A percentile compares a stretch with the other conserved stretches of the same genome.
Conservation (phyloP, 1,140 invertebrate species). For the Diabrotica virgifera region DNA sequence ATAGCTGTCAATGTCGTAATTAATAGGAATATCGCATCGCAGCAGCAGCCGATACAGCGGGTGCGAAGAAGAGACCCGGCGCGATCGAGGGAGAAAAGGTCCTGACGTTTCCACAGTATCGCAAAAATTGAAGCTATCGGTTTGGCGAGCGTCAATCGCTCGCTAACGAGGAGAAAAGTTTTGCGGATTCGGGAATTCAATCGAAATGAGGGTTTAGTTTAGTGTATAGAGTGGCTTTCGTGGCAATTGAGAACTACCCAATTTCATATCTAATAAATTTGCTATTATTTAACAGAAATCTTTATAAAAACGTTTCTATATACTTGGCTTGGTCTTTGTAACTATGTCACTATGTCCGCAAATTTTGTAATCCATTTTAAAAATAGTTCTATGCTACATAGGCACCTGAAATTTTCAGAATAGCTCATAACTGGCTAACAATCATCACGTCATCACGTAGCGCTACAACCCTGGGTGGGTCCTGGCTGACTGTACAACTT, state of each 20-base stretch:
- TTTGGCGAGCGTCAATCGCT: conserved; percentile 11
- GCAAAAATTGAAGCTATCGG: conserved; percentile 10
- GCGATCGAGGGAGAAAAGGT: background rate
- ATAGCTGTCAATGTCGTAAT: conserved; percentile 9
- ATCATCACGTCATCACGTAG: too few species aligned
- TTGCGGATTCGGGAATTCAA: background rate
- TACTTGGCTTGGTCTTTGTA: too few species aligned
- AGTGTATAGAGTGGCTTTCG: background rate
- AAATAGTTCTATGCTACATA: too few species aligned
- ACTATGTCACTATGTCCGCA: too few species aligned
- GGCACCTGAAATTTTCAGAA: too few species aligned
- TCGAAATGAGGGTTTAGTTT: background rate
- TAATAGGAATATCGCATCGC: background rate
- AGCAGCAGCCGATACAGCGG: background rate
- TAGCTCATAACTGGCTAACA: too few species aligned
- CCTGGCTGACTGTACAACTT: too few species aligned
- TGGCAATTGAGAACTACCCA: background rate
- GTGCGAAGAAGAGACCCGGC: background rate
- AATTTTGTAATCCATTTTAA: too few species aligned
- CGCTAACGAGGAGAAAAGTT: background rate
- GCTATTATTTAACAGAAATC: background rate
- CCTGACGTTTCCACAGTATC: background rate
- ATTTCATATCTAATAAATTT: background rate
- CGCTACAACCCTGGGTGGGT: too few species aligned
- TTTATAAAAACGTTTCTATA: too few species aligned